These are phyloP conservation scores for Argyrosomus regius DNA, from an alignment of 2,797 vertebrate species.

Conservation along the genomic window DNA sequence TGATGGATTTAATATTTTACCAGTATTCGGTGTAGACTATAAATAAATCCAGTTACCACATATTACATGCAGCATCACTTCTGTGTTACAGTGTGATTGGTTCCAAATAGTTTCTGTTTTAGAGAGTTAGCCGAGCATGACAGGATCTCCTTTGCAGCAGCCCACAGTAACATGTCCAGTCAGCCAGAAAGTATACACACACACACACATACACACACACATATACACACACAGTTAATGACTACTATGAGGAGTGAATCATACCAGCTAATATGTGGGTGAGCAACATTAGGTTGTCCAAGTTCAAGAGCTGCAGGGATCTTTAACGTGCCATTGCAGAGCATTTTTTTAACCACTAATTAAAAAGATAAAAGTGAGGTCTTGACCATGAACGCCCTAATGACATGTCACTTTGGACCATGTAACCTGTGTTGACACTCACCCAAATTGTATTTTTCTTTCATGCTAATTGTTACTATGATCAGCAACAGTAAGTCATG, in stretches of 20 bases:
- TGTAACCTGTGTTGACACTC: background rate
- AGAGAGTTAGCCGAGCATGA: constrained; percentile 25
- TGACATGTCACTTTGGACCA: constrained; percentile 3
- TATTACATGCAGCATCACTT: constrained; percentile 10
- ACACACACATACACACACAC: background rate
- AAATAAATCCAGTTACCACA: constrained; percentile 21
- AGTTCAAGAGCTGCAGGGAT: constrained; percentile 50
- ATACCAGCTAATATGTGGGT: constrained; percentile 47
- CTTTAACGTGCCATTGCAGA: constrained; percentile 27
- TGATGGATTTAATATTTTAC: constrained; percentile 21
- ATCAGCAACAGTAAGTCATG: background rate
- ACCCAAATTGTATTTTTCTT: background rate
- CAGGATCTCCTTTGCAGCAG: constrained; percentile 22
- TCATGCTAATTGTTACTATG: background rate
- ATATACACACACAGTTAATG: constrained; percentile 31
- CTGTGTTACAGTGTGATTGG: background rate
- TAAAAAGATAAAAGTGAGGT: constrained; percentile 21
- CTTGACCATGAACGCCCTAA: constrained; percentile 7
- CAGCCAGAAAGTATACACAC: background rate
- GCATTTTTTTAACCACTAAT: constrained; percentile 37
- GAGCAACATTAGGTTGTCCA: constrained; percentile 32
- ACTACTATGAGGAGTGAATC: constrained; percentile 47
- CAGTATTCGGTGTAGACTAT: background rate
- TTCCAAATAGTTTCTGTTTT: constrained; percentile 4
- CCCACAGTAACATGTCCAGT: constrained; percentile 5